These are phyloP conservation scores for Trachymyrmex cornetzi DNA, from an alignment of 1,140 invertebrate species.

Conservation along the genomic window DNA sequence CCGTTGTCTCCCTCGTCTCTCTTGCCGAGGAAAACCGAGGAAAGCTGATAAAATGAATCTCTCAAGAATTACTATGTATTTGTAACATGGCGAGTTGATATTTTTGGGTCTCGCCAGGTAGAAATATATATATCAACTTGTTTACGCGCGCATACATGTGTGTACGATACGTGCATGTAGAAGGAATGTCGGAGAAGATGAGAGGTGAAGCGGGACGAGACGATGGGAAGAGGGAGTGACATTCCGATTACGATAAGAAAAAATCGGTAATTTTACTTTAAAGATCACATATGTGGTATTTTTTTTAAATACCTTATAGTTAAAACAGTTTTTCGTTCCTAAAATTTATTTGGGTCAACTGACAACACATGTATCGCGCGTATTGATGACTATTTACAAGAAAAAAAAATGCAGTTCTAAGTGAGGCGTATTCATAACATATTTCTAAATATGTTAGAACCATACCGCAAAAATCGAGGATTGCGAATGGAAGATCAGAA, in stretches of 20 bases:
- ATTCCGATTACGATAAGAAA: neutral
- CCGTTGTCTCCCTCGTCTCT: no score
- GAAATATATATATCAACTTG: conserved; percentile 13
- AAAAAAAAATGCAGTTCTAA: no score
- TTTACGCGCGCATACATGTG: neutral
- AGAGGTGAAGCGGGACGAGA: neutral
- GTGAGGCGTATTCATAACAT: no score
- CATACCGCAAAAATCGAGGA: no score
- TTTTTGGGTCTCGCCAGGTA: conserved; percentile 29
- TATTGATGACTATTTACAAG: no score
- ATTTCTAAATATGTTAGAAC: no score
- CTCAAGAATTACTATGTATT: neutral
- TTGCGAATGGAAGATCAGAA: no score
- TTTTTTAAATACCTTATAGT: no score
- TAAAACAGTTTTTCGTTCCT: no score
- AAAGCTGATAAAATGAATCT: neutral
- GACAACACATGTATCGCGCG: no score
- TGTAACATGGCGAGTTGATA: conserved; percentile 5
- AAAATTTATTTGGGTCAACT: no score
- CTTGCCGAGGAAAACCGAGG: neutral
- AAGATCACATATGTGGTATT: neutral
- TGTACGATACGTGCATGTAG: neutral
- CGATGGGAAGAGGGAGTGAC: neutral
- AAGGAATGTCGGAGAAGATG: neutral
- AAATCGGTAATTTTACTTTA: neutral